Evolutionary conservation across 30 jellyfish, hydroid and myxozoan species (phyloP).

Genomic region (Cassiopea xamachana): DNA sequence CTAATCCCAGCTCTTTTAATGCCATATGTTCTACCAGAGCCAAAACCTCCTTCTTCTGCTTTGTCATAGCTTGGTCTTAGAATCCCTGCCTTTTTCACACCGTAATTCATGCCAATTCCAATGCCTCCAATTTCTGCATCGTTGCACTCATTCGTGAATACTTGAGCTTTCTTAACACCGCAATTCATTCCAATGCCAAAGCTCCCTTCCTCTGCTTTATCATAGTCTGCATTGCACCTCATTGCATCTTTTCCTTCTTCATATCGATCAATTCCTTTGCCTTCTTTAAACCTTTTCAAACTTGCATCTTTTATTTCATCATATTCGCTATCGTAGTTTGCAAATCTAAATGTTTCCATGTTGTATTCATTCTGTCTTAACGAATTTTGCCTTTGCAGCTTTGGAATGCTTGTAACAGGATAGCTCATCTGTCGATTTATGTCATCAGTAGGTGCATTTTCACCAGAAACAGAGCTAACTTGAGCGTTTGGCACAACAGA

Average conservation of each 20-base stretch:
- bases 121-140: conserved; percentile 20
- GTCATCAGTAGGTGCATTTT: too few species aligned
- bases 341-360: conserved; percentile 46
- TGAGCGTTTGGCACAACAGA: background rate
- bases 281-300: conserved; percentile 24
- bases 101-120: conserved; percentile 6
- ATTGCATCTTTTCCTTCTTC: conserved; percentile 17
- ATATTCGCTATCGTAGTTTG: conserved; percentile 34
- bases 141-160: background rate
- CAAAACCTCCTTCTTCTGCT: conserved; percentile 40
- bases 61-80: conserved; percentile 8
- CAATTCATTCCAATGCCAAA: conserved; percentile 9
- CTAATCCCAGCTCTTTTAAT: conserved; percentile 21
- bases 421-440: background rate
- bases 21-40: conserved; percentile 13
- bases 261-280: conserved; percentile 36
- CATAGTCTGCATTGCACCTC: conserved; percentile 18
- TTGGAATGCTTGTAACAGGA: conserved; percentile 2
- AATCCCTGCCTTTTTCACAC: conserved; percentile 31
- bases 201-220: conserved; percentile 27
- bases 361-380: background rate
- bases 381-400: conserved; percentile 22
- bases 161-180: conserved; percentile 27
- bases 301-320: conserved; percentile 37
- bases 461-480: background rate